phyloP scores from a whole-genome alignment of 2,888 invertebrate species.

The Phalangium opilio region DNA sequence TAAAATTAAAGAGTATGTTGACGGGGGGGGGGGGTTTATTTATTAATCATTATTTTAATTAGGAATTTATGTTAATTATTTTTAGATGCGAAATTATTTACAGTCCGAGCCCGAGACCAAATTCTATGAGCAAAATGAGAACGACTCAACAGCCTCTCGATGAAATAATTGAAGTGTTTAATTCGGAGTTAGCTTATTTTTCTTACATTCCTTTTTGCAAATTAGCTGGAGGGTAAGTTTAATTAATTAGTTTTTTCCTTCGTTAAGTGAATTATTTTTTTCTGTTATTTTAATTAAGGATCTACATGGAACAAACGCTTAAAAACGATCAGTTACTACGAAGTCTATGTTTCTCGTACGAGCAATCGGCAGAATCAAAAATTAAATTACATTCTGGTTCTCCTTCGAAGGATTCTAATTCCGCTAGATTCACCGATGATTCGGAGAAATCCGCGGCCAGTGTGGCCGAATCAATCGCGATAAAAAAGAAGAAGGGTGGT shows the following conservation, averaged over 20 bases:
- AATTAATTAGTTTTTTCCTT: slow-evolving; percentile 1
- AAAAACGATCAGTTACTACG: slow-evolving; percentile 57
- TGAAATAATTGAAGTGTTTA: slow-evolving; percentile 67
- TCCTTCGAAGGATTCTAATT: slow-evolving; percentile 11
- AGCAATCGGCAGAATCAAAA: slow-evolving; percentile 12
- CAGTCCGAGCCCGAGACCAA: not conserved
- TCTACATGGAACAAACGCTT: slow-evolving; percentile 31
- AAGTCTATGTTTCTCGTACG: slow-evolving; percentile 58
- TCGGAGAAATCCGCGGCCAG: too few relatives aligned
- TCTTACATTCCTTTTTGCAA: slow-evolving; percentile 46
- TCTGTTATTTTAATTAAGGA: slow-evolving; percentile 22
- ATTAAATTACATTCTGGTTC: slow-evolving; percentile 8
- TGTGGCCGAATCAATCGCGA: too few relatives aligned
- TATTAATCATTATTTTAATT: not conserved
- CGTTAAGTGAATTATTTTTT: too few relatives aligned
- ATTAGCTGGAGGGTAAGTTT: slow-evolving; percentile 30
- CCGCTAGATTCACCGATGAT: too few relatives aligned
- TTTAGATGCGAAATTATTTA: not conserved
- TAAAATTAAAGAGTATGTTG: not conserved
- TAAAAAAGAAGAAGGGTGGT: too few relatives aligned
- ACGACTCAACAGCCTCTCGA: slow-evolving; percentile 34
- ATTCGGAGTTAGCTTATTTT: slow-evolving; percentile 64
- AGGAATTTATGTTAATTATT: not conserved
- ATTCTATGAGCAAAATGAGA: not conserved
- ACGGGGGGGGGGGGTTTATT: too few relatives aligned